Evolutionary conservation across 2,888 invertebrate species (phyloP).

Genomic region (Coleophora flavipennella): DNA sequence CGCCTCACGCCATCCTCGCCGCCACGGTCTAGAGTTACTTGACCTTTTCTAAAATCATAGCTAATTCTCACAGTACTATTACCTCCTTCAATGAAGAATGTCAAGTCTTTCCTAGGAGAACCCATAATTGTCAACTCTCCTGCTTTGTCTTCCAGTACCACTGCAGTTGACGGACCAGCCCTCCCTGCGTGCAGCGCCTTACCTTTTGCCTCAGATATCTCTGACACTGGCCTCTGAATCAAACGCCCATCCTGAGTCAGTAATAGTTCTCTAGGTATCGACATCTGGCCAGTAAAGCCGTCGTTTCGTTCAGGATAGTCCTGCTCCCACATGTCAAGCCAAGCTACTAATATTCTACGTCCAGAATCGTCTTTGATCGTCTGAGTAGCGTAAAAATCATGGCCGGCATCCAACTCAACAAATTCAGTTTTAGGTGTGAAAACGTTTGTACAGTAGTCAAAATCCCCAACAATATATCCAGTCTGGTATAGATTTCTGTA

Average conservation of each 20-base stretch:
- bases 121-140: constrained; percentile 36
- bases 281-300: constrained; percentile 55
- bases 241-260: constrained; percentile 29
- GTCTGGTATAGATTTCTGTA: constrained; percentile 48
- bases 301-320: constrained; percentile 43
- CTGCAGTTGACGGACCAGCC: constrained; percentile 9
- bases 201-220: constrained; percentile 23
- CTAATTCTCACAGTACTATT: constrained; percentile 26
- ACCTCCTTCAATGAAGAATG: constrained; percentile 30
- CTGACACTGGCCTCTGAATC: constrained; percentile 37
- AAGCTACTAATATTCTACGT: constrained; percentile 45
- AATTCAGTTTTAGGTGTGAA: constrained; percentile 38
- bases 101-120: constrained; percentile 19
- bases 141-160: constrained; percentile 29
- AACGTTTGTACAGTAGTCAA: constrained; percentile 34
- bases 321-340: constrained; percentile 61
- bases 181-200: constrained; percentile 21
- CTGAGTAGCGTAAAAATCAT: constrained; percentile 63
- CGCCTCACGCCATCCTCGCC: constrained; percentile 41
- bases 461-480: constrained; percentile 57
- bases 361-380: constrained; percentile 31
- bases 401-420: constrained; percentile 46
- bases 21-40: constrained; percentile 42
- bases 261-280: constrained; percentile 41
- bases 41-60: constrained; percentile 26